Evolutionary conservation across 2,113 vertebrate genomes (phyloP), one percentile per base, ranked within the genome.

Genomic region (Pardalotus punctatus): DNA sequence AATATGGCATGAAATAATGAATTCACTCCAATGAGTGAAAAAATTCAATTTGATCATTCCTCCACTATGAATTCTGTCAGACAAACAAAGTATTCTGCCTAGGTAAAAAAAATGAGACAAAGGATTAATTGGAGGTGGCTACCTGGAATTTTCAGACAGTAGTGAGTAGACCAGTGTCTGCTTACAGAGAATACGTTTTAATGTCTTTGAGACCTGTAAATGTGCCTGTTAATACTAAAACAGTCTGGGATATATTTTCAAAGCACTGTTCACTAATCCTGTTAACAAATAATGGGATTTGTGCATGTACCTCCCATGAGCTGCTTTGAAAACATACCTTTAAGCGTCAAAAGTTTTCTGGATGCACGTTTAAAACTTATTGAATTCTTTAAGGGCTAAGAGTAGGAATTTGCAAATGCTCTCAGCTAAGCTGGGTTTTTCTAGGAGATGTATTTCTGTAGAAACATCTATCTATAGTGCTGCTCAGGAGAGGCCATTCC

Each of bases 231-330:
- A 77, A 67, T 61, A 25, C 48, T 56, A 80, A 47, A 95, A 87
- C 35, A 61, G 53, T 33, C 35, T 56, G 40, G 74, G 51, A 67
- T 93, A 23, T 87, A 35, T 92, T 95, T 96, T 94, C 93, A 85
- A 85, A 92, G 73, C 48, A 70, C 36, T 31, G 13, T 72, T 94
- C 42, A 11, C 61, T 93, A 95, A 95, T 95, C 82, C 85, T 89
- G 66, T 90, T 94, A 95, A 85, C 69, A 82, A 95, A 93, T 95
- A 90, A 90, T 74, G 73, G 51, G 80, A 94, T 96, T 95, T 97
- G 69, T 94, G 38, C 20, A 14, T 53, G 38, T 88, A 76, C 81
- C 69, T 96, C 81, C 74, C 47, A 29, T 58, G 56, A 62, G 79
- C 50, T 92, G 48, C 69, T 91, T 70, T 81, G 77, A 90, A 97